A percentile compares a stretch with the other conserved stretches of the same genome.
Conservation (phyloP, 2,888 invertebrate genomes). For the Gryllus longicercus region DNA sequence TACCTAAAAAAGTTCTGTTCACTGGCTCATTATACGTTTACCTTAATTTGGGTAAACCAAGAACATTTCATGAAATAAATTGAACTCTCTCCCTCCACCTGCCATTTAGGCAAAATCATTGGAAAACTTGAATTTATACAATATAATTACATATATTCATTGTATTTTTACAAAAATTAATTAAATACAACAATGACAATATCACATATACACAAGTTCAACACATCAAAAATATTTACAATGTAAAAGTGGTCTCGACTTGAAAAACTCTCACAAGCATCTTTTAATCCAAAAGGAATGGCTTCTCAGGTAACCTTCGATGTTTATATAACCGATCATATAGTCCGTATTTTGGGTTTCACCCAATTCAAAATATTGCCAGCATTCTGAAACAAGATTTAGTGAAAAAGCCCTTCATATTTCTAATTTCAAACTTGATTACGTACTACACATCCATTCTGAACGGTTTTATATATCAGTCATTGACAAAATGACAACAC, state of each 20-base stretch:
- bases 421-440: neutral
- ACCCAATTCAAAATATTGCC: conserved; percentile 31
- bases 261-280: conserved; percentile 18
- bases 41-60: no score
- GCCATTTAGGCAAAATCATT: no score
- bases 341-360: conserved; percentile 27
- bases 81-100: no score
- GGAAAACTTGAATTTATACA: no score
- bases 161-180: conserved; percentile 3
- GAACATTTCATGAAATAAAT: no score
- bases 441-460: no score
- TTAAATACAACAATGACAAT: conserved; percentile 20
- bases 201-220: conserved; percentile 17
- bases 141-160: neutral
- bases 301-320: conserved; percentile 11
- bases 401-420: conserved; percentile 21
- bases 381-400: conserved; percentile 32
- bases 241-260: conserved; percentile 17
- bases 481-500: no score
- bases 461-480: no score
- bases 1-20: no score
- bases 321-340: conserved; percentile 25
- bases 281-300: neutral
- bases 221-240: neutral
- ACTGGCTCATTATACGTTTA: no score